Evolutionary conservation across 1,140 invertebrate genomes (phyloP).

Genomic region (Scaptomyza pallida): DNA sequence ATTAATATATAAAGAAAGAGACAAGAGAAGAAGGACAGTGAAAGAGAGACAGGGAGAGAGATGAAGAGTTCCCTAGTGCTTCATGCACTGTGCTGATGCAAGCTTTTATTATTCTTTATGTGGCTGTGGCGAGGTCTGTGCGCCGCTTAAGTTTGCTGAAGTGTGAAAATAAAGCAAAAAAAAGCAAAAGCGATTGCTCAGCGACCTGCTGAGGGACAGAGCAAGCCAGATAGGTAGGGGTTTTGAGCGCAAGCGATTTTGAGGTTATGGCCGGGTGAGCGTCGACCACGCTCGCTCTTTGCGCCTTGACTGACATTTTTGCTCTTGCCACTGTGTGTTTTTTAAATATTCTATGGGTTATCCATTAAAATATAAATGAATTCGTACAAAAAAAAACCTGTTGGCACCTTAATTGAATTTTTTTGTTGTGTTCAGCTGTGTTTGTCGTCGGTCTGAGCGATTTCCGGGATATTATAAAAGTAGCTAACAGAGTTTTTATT

Average conservation of each 20-base stretch:
- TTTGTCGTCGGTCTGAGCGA: slow-evolving; percentile 14
- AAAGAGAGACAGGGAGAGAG: neutral
- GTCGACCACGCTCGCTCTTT: neutral
- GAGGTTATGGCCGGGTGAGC: slow-evolving; percentile 7
- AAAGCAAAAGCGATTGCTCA: slow-evolving; percentile 10
- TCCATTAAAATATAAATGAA: slow-evolving; percentile 46
- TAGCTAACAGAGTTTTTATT: neutral
- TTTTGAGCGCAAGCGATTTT: slow-evolving; percentile 1
- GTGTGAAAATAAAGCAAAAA: slow-evolving; percentile 45
- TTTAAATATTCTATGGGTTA: slow-evolving; percentile 44
- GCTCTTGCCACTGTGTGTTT: neutral
- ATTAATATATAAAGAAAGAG: slow-evolving; percentile 19
- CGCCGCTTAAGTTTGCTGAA: slow-evolving; percentile 46
- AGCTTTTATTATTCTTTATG: slow-evolving; percentile 23
- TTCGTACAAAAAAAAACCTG: slow-evolving; percentile 38
- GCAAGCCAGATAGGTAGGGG: too few relatives aligned
- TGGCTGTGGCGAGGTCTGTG: neutral
- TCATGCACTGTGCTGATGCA: slow-evolving; percentile 12
- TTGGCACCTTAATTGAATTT: slow-evolving; percentile 59
- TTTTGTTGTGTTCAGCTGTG: slow-evolving; percentile 8
- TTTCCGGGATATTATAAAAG: neutral
- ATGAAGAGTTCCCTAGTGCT: slow-evolving; percentile 16
- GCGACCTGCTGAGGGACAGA: slow-evolving; percentile 3
- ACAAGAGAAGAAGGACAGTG: neutral
- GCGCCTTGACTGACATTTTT: neutral